A percentile compares a stretch with the other conserved stretches of the same genome.
Conservation (phyloP, 2,113 vertebrate genomes). For the Menidia beryllina region DNA sequence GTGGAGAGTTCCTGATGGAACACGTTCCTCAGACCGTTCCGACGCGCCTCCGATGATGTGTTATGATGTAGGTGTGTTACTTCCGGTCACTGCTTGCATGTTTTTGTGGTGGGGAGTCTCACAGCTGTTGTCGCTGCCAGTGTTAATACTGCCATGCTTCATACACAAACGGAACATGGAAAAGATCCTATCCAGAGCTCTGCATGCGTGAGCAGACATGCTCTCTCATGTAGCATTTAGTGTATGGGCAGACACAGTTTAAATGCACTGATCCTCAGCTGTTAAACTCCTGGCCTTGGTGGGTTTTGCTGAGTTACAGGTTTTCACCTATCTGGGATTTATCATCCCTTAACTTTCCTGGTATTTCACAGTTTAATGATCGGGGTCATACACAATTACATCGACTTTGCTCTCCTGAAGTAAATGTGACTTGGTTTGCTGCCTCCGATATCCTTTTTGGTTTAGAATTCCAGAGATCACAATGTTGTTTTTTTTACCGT, state of each 20-base stretch:
- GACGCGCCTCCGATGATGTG: background rate
- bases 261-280: constrained; percentile 37
- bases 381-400: constrained; percentile 69
- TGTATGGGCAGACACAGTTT: constrained; percentile 31
- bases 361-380: constrained; percentile 72
- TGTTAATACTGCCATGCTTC: constrained; percentile 36
- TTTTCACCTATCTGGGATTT: constrained; percentile 61
- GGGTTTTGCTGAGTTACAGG: constrained; percentile 57
- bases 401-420: constrained; percentile 45
- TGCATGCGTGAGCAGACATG: background rate
- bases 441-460: constrained; percentile 30
- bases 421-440: constrained; percentile 19
- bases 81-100: constrained; percentile 39
- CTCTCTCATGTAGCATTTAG: constrained; percentile 1
- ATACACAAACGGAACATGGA: constrained; percentile 17
- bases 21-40: constrained; percentile 11
- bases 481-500: constrained; percentile 18
- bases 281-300: constrained; percentile 42
- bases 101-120: constrained; percentile 18
- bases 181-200: background rate
- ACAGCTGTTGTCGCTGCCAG: constrained; percentile 33
- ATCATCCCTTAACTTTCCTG: constrained; percentile 55
- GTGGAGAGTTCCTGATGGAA: constrained; percentile 34
- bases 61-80: constrained; percentile 33
- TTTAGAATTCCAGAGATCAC: constrained; percentile 28